Conservation (phyloP, 2,888 invertebrate genomes). For the Diachrysia chrysitis region DNA sequence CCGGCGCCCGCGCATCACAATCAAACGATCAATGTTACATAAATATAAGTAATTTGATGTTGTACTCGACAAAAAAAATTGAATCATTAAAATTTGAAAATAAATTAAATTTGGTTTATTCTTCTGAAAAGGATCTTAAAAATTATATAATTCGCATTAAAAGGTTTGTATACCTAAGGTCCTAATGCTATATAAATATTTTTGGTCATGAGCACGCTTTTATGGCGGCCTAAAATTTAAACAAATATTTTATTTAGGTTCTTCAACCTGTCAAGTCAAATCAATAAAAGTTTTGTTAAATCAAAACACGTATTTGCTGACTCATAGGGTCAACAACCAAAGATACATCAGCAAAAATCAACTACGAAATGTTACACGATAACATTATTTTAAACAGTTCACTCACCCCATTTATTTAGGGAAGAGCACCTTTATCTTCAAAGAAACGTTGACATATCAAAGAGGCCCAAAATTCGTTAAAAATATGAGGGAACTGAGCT, state of each 20-base stretch:
- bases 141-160: too few species aligned
- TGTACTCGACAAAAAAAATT: neutral
- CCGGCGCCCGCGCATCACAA: constrained; percentile 68
- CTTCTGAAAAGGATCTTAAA: neutral
- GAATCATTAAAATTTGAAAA: too few species aligned
- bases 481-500: constrained; percentile 25
- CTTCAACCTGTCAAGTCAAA: constrained; percentile 28
- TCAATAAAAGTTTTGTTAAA: constrained; percentile 27
- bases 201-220: neutral
- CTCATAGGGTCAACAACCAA: constrained; percentile 16
- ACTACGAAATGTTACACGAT: constrained; percentile 18
- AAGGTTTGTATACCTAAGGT: too few species aligned
- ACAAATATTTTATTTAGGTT: constrained; percentile 21
- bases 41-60: constrained; percentile 17
- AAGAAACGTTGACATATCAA: constrained; percentile 33
- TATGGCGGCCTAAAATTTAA: constrained; percentile 14
- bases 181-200: neutral
- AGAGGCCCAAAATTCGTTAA: constrained; percentile 10
- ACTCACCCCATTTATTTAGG: constrained; percentile 35
- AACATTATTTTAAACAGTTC: constrained; percentile 37
- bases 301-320: constrained; percentile 42
- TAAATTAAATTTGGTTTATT: neutral
- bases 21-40: constrained; percentile 30
- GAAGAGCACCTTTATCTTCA: constrained; percentile 17
- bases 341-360: constrained; percentile 27